These are phyloP conservation scores for Craseonycteris thonglongyai DNA, from an alignment of 2,113 vertebrate species.

Conservation along the genomic window DNA sequence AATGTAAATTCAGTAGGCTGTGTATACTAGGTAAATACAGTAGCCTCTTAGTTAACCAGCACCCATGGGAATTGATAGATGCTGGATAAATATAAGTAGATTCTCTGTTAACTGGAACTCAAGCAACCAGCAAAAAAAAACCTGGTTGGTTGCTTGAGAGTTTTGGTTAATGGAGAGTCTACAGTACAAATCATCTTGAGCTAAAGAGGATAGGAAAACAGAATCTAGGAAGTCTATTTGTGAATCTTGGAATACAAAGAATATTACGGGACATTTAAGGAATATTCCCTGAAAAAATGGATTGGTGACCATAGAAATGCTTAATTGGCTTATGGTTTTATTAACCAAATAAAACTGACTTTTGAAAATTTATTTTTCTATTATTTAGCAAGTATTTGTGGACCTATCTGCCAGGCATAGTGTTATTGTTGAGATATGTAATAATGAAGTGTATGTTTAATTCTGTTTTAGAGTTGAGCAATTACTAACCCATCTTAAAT, in stretches of 20 bases:
- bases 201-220: not conserved
- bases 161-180: too few relatives aligned
- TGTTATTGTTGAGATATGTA: not conserved
- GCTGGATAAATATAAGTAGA: too few relatives aligned
- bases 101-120: too few relatives aligned
- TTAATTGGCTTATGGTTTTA: slow-evolving; percentile 11
- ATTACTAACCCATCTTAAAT: not conserved
- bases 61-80: too few relatives aligned
- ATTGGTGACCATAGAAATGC: not conserved
- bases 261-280: not conserved
- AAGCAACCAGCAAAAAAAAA: too few relatives aligned
- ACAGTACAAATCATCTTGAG: not conserved
- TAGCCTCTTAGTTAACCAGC: too few relatives aligned
- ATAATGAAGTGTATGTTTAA: slow-evolving; percentile 17
- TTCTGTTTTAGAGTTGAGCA: not conserved
- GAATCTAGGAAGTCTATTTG: not conserved
- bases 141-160: too few relatives aligned
- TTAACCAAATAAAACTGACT: slow-evolving; percentile 15
- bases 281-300: not conserved
- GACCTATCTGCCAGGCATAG: not conserved
- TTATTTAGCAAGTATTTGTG: slow-evolving; percentile 5
- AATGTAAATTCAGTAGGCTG: too few relatives aligned
- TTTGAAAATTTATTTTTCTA: not conserved
- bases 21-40: not conserved
- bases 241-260: not conserved